Percentiles rank a stretch among this genome's conserved stretches.
phyloP scores from a whole-genome alignment of 2,113 vertebrate genomes.

The Microtus oregoni region DNA sequence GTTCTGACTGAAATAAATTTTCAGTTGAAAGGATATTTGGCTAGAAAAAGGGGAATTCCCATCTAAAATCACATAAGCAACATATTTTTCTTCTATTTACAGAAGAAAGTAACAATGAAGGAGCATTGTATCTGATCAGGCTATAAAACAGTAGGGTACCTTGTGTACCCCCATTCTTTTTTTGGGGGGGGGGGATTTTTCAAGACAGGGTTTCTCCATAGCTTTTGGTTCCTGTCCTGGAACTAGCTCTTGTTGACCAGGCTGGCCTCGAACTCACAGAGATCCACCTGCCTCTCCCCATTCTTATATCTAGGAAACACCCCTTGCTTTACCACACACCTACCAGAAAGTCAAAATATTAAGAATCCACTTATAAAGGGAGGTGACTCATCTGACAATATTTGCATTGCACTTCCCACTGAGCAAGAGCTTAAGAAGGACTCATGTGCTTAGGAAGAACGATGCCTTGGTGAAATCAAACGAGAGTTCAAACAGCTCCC shows the following conservation, averaged over 20 bases:
- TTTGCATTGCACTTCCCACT: conserved; percentile 74
- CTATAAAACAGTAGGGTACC: not conserved
- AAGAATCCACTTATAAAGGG: conserved; percentile 47
- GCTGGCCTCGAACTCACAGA: too few species aligned
- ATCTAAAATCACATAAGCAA: not conserved
- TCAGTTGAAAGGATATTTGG: not conserved
- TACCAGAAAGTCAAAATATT: conserved; percentile 72
- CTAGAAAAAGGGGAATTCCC: conserved; percentile 22
- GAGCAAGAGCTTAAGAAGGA: conserved; percentile 53
- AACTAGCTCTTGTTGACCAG: too few species aligned
- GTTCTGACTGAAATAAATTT: conserved; percentile 8
- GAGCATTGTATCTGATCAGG: not conserved
- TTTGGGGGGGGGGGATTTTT: too few species aligned
- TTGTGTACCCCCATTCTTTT: not conserved
- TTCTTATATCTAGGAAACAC: not conserved
- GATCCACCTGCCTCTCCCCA: not conserved
- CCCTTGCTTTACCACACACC: not conserved
- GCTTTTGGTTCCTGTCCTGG: too few species aligned
- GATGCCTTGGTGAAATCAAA: conserved; percentile 5
- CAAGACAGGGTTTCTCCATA: too few species aligned
- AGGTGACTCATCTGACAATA: conserved; percentile 74
- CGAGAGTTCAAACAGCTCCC: conserved; percentile 19
- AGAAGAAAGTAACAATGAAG: not conserved
- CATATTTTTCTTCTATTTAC: not conserved
- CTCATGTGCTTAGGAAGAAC: conserved; percentile 49